A percentile compares a stretch with the other conserved stretches of the same genome.
Conservation (phyloP, 2,113 vertebrate genomes). For the Martes martes region DNA sequence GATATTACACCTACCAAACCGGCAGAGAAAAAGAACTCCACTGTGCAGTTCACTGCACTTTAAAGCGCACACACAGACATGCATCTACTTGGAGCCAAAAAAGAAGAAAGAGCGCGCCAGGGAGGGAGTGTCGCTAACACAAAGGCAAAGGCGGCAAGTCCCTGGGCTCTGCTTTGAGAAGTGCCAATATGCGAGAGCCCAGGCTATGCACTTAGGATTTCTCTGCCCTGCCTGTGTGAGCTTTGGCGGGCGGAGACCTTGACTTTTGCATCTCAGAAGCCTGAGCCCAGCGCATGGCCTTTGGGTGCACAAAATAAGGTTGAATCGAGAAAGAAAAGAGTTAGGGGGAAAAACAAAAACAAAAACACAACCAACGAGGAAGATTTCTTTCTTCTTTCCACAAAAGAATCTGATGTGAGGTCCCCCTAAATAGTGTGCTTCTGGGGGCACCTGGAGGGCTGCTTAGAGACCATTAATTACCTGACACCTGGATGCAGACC, state of each 20-base stretch:
- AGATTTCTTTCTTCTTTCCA: background rate
- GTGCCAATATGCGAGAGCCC: background rate
- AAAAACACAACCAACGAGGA: background rate
- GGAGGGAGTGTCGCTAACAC: background rate
- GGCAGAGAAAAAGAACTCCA: constrained; percentile 27
- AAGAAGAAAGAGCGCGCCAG: background rate
- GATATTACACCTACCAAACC: constrained; percentile 54
- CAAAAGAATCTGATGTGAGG: background rate
- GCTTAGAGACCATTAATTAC: background rate
- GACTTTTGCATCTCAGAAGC: background rate
- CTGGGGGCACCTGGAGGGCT: background rate
- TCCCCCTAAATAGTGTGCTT: background rate
- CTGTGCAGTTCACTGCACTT: constrained; percentile 1
- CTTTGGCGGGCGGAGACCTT: background rate
- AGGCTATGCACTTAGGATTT: background rate
- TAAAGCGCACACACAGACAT: background rate
- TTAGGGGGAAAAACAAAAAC: background rate
- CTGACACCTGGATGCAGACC: background rate
- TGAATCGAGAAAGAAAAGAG: background rate
- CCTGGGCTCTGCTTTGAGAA: background rate
- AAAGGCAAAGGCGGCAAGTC: background rate
- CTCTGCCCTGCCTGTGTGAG: background rate
- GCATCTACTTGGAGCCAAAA: constrained; percentile 18
- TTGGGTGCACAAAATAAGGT: background rate
- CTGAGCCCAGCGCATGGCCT: background rate